These are phyloP conservation scores for Hyperoodon ampullatus DNA, from an alignment of 2,113 vertebrate genomes.

Conservation along the genomic window DNA sequence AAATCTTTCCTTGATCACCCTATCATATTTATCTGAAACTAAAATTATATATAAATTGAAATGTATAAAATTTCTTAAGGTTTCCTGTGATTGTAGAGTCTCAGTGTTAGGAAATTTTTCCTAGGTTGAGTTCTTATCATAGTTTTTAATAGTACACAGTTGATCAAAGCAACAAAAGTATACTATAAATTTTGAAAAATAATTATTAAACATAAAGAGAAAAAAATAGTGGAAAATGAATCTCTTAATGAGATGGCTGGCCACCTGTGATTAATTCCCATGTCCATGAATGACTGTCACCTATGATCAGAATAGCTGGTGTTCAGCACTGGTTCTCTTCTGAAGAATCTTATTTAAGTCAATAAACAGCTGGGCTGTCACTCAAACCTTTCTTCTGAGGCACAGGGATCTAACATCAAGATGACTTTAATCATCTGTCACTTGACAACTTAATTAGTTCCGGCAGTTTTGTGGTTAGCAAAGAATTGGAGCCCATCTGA, in stretches of 20 bases:
- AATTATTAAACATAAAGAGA: neutral
- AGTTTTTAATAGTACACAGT: neutral
- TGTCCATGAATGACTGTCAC: neutral
- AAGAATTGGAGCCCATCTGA: neutral
- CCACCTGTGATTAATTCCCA: neutral
- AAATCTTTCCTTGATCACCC: neutral
- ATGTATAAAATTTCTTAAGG: neutral
- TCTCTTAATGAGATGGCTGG: neutral
- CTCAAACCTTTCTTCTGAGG: slow-evolving; percentile 32
- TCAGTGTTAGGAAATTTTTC: slow-evolving; percentile 20
- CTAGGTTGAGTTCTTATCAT: neutral
- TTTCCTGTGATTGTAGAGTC: neutral
- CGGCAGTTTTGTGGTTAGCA: neutral
- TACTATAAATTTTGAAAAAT: neutral
- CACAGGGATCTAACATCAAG: neutral
- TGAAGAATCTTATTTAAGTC: neutral
- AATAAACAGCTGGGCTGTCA: neutral
- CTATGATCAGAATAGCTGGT: neutral
- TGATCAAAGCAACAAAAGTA: neutral
- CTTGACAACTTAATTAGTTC: slow-evolving; percentile 62
- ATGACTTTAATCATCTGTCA: slow-evolving; percentile 47
- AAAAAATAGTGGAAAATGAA: neutral
- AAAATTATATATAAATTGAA: neutral
- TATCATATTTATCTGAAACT: slow-evolving; percentile 3
- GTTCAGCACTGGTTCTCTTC: neutral